Evolutionary conservation across 2,888 invertebrate genomes (phyloP), one percentile per base, ranked within the genome.

Genomic region (Octodonta nipae): DNA sequence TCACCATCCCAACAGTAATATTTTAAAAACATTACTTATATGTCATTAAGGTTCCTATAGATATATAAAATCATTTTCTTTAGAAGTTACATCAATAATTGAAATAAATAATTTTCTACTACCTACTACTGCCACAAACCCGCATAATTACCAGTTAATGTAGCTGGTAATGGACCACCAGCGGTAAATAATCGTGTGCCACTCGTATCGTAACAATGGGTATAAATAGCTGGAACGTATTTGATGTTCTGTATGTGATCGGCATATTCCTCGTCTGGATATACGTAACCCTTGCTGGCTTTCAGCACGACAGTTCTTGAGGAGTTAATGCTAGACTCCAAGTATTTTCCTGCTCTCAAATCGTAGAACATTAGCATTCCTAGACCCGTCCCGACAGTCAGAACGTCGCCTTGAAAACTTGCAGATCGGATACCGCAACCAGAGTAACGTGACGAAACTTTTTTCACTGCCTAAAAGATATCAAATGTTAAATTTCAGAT

Each of bases 301-400:
- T 86, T 85, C 12, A 89, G 65, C 4, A 84, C 82, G 30, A 87
- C 87, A 0, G 87, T 86, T 44, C 87, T 74, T 5, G 85, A 83
- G 0, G 87, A 82, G 60, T 87, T 87, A 10, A 87, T 86, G 52
- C 82, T 84, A 41, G 86, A 86, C 54, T 91, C 89, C 31, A 93
- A 63, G 60, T 91, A 93, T 61, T 88, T 89, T 28, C 83, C 82
- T 14, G 87, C 88, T 48, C 86, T 73, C 37, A 92, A 68, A 58
- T 95, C 95, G 58, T 91, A 93, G 64, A 95, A 93, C 72, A 92
- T 78, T 2, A 95, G 65, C 64, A 85, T 75, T 11, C 93, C 92
- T 13, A 86, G 68, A 0, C 92, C 92, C 0, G 92, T 93, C 11
- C 93, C 93, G 42, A 93, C 85, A 2, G 93, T 92, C 41, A 95